Conservation (phyloP, 1,140 invertebrate genomes). For the Drosophila busckii region DNA sequence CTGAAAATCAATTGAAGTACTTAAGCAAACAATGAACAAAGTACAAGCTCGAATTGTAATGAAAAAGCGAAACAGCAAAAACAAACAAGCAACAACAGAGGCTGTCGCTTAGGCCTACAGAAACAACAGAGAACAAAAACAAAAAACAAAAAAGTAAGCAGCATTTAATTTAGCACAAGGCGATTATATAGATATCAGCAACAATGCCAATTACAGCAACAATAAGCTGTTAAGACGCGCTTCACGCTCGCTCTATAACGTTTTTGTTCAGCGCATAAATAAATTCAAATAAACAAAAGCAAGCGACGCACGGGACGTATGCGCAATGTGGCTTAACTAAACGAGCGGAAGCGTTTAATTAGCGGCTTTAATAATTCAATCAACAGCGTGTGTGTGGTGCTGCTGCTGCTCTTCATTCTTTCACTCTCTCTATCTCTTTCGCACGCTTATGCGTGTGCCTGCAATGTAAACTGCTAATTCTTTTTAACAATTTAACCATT, state of each 20-base stretch:
- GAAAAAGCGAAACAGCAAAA: conserved; percentile 18
- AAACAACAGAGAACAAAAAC: no score
- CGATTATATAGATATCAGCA: conserved; percentile 60
- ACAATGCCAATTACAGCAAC: conserved; percentile 28
- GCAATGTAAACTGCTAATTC: conserved; percentile 49
- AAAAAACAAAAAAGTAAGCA: conserved; percentile 45
- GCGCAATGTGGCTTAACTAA: conserved; percentile 58
- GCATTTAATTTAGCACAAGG: conserved; percentile 62
- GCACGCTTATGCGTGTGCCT: conserved; percentile 8
- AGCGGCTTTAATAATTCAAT: conserved; percentile 73
- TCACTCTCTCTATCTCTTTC: neutral
- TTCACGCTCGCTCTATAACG: no score
- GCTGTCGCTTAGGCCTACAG: no score
- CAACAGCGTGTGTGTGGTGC: conserved; percentile 35
- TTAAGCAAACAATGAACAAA: conserved; percentile 65
- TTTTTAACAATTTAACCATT: conserved; percentile 51
- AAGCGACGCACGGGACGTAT: conserved; percentile 43
- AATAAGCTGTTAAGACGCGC: conserved; percentile 30
- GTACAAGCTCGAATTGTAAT: conserved; percentile 30
- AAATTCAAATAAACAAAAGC: conserved; percentile 72
- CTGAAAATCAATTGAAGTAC: conserved; percentile 74
- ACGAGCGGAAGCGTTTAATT: conserved; percentile 74
- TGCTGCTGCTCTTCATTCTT: neutral
- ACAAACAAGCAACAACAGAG: no score
- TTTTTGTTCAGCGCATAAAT: conserved; percentile 33